Evolutionary conservation across 1,140 invertebrate species (phyloP), one percentile per base, ranked within the genome.

Genomic region (Teleogryllus occipitalis): DNA sequence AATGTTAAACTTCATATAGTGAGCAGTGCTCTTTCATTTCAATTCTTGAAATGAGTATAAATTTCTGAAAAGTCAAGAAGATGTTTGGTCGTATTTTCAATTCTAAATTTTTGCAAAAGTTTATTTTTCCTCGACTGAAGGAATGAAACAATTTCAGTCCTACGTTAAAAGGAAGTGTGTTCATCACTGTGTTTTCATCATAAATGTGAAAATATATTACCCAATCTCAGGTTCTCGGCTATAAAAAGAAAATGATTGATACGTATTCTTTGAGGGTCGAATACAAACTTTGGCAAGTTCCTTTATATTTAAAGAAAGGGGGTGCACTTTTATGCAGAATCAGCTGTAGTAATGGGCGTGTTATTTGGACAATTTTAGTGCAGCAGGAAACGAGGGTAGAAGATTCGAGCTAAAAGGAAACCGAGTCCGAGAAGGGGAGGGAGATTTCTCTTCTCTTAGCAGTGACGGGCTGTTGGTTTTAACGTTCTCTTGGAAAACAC

Each of bases 381-480:
- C 54, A 14, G 10, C 54, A 65, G 54, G 54, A 65, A 65, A 65
- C 54, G 54, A 65, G 54, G 54, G 18, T 65, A 65, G 54, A 65
- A 65, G 54, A 65, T 10, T 65, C 54, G 0, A 65, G 10, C 54
- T 39, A 39, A 65, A 18, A 65, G 54, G 54, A 18, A 65, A 65
- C 2, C 2, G 18, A 65, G 18, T 10, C 10, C 1, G 54, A 65
- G 54, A 65, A 65, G 54, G 54, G 18, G 18, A 14, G 54, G 54
- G 54, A 65, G 54, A 65, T 65, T 65, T 65, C 54, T 65, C 54
- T 65, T 65, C 54, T 65, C 54, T 65, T 65, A 65, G 54, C 54
- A 14, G 54, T 65, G 54, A 65, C 54, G 54, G 54, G 54, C 54
- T 65, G 54, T 65, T 65, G 54, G 54, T 65, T 65, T 65, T 65